Conservation (phyloP, 2,113 vertebrate species). For the Lophura nycthemera region DNA sequence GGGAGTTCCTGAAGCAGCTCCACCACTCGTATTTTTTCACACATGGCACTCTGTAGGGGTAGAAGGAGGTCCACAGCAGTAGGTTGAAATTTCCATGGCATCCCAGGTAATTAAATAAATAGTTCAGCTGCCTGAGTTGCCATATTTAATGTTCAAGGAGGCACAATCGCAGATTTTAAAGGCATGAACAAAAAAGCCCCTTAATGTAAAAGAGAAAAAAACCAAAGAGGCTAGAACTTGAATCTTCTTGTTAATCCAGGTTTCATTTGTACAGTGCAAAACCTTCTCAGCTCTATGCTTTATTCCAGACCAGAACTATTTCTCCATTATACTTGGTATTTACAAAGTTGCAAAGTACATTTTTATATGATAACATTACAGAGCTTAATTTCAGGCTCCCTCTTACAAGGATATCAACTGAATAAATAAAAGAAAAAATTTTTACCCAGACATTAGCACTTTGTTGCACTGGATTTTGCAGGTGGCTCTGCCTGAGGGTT, state of each 20-base stretch:
- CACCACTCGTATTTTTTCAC: neutral
- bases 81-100: neutral
- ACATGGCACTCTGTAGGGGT: neutral
- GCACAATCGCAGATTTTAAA: neutral
- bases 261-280: neutral
- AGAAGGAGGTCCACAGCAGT: neutral
- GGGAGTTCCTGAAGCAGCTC: neutral
- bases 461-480: neutral
- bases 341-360: neutral
- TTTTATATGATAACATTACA: neutral
- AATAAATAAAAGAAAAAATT: neutral
- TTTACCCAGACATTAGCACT: neutral
- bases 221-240: neutral
- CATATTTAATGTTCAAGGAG: neutral
- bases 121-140: neutral
- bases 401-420: neutral
- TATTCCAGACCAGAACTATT: neutral
- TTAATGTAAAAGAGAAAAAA: neutral
- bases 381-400: neutral
- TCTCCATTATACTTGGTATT: neutral
- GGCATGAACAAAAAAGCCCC: neutral
- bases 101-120: neutral
- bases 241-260: neutral
- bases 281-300: neutral
- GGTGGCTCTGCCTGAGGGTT: neutral